Conservation (phyloP, 2,113 vertebrate species). For the Chloropsis hardwickii region DNA sequence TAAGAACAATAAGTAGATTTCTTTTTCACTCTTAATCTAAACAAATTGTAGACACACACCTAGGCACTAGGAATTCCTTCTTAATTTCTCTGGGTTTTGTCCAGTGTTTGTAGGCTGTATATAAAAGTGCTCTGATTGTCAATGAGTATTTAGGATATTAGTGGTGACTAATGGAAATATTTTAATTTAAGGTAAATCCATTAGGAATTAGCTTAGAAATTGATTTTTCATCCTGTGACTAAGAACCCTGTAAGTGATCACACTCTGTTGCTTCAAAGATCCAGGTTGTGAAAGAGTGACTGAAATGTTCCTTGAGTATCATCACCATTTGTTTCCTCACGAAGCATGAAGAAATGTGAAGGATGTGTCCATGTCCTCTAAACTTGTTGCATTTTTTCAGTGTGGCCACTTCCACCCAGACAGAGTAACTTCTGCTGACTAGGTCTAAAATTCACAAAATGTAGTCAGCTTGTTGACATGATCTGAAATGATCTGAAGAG, state of each 20-base stretch:
- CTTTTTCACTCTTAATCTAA: neutral
- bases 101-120: neutral
- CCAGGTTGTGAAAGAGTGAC: neutral
- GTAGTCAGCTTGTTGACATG: neutral
- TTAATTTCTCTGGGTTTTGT: neutral
- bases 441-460: neutral
- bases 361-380: neutral
- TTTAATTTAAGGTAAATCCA: neutral
- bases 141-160: neutral
- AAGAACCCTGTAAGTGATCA: neutral
- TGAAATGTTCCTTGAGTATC: neutral
- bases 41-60: neutral
- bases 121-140: neutral
- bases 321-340: neutral
- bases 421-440: neutral
- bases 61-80: neutral
- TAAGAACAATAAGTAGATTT: neutral
- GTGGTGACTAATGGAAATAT: neutral
- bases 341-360: neutral
- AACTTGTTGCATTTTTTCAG: neutral
- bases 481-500: neutral
- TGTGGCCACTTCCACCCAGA: neutral
- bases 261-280: neutral
- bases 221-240: neutral
- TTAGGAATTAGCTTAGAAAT: neutral